These are phyloP conservation scores for Anticlea derivata DNA, from an alignment of 2,888 invertebrate species.

Conservation along the genomic window DNA sequence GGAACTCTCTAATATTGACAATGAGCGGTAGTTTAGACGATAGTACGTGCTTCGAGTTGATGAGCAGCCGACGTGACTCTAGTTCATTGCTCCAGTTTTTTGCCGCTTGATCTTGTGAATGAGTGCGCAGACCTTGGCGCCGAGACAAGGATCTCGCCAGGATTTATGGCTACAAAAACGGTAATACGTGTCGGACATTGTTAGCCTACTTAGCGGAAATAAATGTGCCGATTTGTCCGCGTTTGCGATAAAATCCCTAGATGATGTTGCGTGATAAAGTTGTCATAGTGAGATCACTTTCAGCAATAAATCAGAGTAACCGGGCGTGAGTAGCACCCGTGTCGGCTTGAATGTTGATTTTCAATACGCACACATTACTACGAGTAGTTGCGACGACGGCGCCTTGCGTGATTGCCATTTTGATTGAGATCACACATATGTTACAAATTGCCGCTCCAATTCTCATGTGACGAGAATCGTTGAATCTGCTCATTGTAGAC, in stretches of 20 bases:
- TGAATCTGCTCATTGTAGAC: slow-evolving; percentile 32
- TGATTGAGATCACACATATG: slow-evolving; percentile 72
- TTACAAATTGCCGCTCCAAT: slow-evolving; percentile 77
- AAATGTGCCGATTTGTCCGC: slow-evolving; percentile 38
- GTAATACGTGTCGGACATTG: slow-evolving; percentile 41
- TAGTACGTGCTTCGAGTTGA: slow-evolving; percentile 74
- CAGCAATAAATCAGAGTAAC: slow-evolving; percentile 59
- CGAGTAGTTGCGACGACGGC: slow-evolving; percentile 67
- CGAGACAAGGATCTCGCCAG: slow-evolving; percentile 64
- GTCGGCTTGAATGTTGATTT: slow-evolving; percentile 69
- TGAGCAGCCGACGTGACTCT: slow-evolving; percentile 76
- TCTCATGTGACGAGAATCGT: slow-evolving; percentile 65
- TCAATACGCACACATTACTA: slow-evolving; percentile 74
- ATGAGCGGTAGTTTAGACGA: slow-evolving; percentile 82
- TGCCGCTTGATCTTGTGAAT: slow-evolving; percentile 77
- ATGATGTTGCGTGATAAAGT: slow-evolving; percentile 43
- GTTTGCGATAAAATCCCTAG: slow-evolving; percentile 39
- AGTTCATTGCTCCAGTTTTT: slow-evolving; percentile 82
- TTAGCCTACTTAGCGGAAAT: slow-evolving; percentile 40
- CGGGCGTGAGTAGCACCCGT: slow-evolving; percentile 49
- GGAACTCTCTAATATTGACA: slow-evolving; percentile 79
- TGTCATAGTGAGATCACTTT: slow-evolving; percentile 50
- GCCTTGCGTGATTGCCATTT: slow-evolving; percentile 75
- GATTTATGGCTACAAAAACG: slow-evolving; percentile 67
- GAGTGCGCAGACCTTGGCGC: slow-evolving; percentile 72